These are phyloP conservation scores for Rhabdomys pumilio DNA, from an alignment of 2,797 vertebrate species.

Conservation along the genomic window DNA sequence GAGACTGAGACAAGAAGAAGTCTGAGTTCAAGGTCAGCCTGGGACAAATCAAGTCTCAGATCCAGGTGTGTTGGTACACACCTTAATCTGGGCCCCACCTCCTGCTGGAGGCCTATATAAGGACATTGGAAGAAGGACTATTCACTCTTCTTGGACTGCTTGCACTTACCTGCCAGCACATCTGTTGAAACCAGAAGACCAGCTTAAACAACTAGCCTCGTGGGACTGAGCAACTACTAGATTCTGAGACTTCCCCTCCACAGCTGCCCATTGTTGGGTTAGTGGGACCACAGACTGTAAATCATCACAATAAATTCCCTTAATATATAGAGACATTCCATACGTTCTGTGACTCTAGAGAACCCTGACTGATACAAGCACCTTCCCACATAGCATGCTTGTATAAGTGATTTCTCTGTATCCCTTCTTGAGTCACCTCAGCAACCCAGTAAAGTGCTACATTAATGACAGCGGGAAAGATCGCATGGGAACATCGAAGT, in stretches of 20 bases:
- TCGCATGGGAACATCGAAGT: background rate
- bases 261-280: background rate
- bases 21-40: background rate
- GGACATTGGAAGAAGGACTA: background rate
- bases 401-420: background rate
- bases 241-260: background rate
- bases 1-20: background rate
- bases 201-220: background rate
- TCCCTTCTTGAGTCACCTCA: background rate
- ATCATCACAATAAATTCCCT: background rate
- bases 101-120: background rate
- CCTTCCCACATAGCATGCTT: background rate
- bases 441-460: background rate
- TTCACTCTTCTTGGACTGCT: background rate
- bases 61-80: background rate
- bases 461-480: background rate
- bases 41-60: background rate
- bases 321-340: background rate
- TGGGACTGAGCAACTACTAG: too few species aligned
- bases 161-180: background rate
- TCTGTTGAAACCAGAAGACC: background rate
- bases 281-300: background rate
- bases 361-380: background rate
- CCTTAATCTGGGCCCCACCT: background rate
- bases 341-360: background rate